Percentiles rank a stretch among this genome's conserved stretches.
Evolutionary conservation across 2,797 vertebrate species (phyloP).

Genomic region (Helostoma temminkii): DNA sequence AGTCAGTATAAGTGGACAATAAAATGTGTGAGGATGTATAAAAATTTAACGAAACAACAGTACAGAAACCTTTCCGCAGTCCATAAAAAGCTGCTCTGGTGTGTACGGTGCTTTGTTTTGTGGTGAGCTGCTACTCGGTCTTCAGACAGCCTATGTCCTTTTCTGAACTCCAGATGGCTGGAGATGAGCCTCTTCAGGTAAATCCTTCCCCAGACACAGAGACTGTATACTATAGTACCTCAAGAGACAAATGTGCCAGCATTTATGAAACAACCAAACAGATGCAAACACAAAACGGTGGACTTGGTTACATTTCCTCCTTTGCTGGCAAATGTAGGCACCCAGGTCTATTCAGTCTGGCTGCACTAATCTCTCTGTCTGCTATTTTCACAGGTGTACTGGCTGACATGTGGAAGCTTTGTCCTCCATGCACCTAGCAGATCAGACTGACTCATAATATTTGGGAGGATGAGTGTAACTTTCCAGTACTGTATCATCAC

Average conservation of each 20-base stretch:
- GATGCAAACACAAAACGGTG: slow-evolving; percentile 13
- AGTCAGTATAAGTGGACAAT: neutral
- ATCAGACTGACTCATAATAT: slow-evolving; percentile 31
- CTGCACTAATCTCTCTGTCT: slow-evolving; percentile 46
- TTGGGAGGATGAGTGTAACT: slow-evolving; percentile 17
- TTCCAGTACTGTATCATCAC: neutral
- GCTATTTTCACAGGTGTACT: slow-evolving; percentile 43
- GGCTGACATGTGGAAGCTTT: slow-evolving; percentile 55
- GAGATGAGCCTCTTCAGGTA: slow-evolving; percentile 13
- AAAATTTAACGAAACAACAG: neutral
- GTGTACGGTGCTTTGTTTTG: slow-evolving; percentile 5
- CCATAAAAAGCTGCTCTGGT: neutral
- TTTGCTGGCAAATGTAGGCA: slow-evolving; percentile 49
- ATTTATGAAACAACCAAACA: slow-evolving; percentile 7
- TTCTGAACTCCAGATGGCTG: slow-evolving; percentile 10
- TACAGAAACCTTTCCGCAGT: neutral
- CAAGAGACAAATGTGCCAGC: neutral
- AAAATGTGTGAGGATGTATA: neutral
- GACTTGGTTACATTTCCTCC: slow-evolving; percentile 23
- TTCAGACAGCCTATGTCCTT: neutral
- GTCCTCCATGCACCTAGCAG: slow-evolving; percentile 21
- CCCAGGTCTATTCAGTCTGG: slow-evolving; percentile 20
- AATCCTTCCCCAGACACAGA: slow-evolving; percentile 11
- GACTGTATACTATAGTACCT: neutral
- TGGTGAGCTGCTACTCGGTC: neutral